Conservation (phyloP, 2,113 vertebrate species). For the Forbesichthys agassizii region DNA sequence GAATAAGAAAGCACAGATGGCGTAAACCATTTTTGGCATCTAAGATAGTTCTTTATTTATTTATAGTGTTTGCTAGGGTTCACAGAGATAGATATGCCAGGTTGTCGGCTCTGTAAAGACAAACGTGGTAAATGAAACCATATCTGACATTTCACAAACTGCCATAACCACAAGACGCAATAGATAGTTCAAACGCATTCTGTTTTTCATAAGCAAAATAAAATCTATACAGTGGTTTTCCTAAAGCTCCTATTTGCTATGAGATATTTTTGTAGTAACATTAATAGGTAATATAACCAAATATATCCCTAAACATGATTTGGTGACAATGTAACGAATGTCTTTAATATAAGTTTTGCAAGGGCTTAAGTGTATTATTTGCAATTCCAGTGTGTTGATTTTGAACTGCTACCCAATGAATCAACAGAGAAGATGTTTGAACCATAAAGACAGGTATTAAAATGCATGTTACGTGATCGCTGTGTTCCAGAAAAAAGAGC, state of each 20-base stretch:
- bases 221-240: neutral
- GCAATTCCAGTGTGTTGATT: neutral
- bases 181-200: slow-evolving; percentile 30
- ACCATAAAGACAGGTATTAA: neutral
- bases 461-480: neutral
- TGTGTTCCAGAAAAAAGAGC: neutral
- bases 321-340: neutral
- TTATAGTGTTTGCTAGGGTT: no score
- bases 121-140: neutral
- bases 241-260: neutral
- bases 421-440: neutral
- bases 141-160: slow-evolving; percentile 31
- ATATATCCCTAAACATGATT: no score
- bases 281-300: no score
- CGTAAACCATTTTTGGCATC: no score
- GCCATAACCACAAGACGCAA: slow-evolving; percentile 17
- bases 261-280: neutral
- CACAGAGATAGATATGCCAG: neutral
- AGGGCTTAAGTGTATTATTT: neutral
- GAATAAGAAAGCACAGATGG: no score
- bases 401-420: neutral
- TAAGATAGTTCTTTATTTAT: no score
- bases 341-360: neutral
- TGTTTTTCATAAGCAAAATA: neutral
- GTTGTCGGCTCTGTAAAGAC: neutral